Evolutionary conservation across 1,140 invertebrate genomes (phyloP).

Genomic region (Heterodera schachtii): DNA sequence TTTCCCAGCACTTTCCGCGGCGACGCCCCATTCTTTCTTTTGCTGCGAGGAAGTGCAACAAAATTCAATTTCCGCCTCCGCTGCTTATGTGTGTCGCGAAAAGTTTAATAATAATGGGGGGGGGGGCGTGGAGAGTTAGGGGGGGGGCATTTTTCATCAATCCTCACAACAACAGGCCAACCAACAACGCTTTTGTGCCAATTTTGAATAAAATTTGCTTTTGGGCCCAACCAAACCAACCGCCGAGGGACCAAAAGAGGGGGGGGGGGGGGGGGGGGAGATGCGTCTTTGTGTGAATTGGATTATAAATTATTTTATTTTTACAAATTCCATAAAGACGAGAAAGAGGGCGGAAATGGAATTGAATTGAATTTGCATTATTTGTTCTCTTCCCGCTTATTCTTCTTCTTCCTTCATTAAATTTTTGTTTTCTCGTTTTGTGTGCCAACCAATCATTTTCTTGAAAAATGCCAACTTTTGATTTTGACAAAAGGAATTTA

Average conservation of each 20-base stretch:
- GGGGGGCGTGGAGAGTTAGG: too few relatives aligned
- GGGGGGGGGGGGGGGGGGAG: not conserved
- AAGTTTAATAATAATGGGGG: conserved; percentile 5
- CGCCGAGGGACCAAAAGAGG: too few relatives aligned
- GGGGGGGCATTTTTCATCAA: too few relatives aligned
- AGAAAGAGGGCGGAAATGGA: not conserved
- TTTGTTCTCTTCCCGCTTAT: not conserved
- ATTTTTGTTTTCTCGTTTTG: too few relatives aligned
- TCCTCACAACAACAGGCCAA: too few relatives aligned
- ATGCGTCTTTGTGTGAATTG: not conserved
- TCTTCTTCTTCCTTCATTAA: too few relatives aligned
- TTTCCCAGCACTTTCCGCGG: not conserved
- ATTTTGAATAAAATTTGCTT: too few relatives aligned
- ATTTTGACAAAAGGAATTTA: too few relatives aligned
- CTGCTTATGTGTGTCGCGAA: not conserved
- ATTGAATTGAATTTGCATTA: not conserved
- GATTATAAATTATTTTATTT: not conserved
- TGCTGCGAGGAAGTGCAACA: not conserved
- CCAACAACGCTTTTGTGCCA: too few relatives aligned
- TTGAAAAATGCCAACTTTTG: too few relatives aligned
- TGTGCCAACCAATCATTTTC: too few relatives aligned
- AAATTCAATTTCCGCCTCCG: not conserved
- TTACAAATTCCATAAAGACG: not conserved
- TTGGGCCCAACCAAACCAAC: too few relatives aligned
- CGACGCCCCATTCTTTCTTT: not conserved